Evolutionary conservation across 1,140 invertebrate species (phyloP).

Genomic region (Bombus superbus): DNA sequence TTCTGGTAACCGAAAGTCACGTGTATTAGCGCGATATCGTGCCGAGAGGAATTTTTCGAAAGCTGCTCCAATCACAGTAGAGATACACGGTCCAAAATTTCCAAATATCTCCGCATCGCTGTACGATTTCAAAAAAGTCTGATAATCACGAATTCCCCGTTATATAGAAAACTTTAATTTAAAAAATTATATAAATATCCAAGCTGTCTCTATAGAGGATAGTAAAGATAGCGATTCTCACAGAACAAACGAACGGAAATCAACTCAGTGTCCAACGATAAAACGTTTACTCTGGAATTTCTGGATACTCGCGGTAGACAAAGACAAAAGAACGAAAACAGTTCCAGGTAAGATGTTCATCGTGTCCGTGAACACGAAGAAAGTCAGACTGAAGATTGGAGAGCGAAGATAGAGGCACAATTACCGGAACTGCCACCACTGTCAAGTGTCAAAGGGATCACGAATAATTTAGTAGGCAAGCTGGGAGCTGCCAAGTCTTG

Average conservation of each 20-base stretch:
- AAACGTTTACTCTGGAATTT: too few relatives aligned
- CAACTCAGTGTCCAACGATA: too few relatives aligned
- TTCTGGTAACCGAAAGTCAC: too few relatives aligned
- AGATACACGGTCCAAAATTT: too few relatives aligned
- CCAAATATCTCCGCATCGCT: too few relatives aligned
- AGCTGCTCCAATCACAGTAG: too few relatives aligned
- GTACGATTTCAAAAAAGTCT: too few relatives aligned
- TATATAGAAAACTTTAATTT: not conserved
- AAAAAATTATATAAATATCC: not conserved
- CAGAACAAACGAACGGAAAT: too few relatives aligned
- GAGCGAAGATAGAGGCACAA: constrained; percentile 49
- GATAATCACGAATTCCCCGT: too few relatives aligned
- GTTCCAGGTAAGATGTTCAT: not conserved
- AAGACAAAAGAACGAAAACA: not conserved
- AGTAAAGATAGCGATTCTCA: not conserved
- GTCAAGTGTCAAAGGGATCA: constrained; percentile 63
- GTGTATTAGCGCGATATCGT: too few relatives aligned
- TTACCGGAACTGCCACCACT: constrained; percentile 63
- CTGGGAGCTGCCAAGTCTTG: not conserved
- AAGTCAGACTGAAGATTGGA: constrained; percentile 13
- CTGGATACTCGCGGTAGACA: too few relatives aligned
- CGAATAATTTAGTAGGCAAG: constrained; percentile 63
- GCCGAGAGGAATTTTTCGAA: too few relatives aligned
- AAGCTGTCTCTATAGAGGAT: not conserved
- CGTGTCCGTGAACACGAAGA: not conserved